Conservation (phyloP, 2,797 vertebrate species). For the Pangasius djambal region DNA sequence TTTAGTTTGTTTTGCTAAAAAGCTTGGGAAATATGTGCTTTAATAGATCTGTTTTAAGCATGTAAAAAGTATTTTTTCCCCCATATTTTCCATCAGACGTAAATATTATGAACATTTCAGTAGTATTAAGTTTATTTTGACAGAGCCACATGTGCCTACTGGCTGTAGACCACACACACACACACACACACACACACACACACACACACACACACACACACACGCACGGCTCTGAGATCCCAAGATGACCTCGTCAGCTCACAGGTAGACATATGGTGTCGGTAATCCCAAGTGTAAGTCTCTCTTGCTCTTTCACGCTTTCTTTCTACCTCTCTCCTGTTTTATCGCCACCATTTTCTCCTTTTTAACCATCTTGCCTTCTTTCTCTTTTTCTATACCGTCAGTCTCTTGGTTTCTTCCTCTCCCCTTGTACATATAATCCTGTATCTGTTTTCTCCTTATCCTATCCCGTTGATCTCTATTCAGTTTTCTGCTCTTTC, state of each 20-base stretch:
- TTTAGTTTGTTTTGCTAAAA: not conserved
- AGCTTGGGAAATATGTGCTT: not conserved
- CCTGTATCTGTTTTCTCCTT: not conserved
- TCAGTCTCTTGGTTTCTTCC: not conserved
- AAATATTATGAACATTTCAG: not conserved
- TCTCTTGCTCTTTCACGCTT: not conserved
- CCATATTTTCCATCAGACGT: too few relatives aligned
- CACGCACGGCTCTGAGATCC: not conserved
- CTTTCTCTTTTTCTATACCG: conserved; percentile 27
- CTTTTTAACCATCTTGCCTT: not conserved
- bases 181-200: not conserved
- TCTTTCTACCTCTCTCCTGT: not conserved
- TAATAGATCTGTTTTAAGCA: not conserved
- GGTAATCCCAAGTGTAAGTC: conserved; percentile 23
- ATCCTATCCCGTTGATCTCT: not conserved
- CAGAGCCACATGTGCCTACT: not conserved
- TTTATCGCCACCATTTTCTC: not conserved
- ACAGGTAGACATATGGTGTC: conserved; percentile 33
- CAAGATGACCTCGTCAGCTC: conserved; percentile 3
- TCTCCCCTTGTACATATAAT: not conserved
- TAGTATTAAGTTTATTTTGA: not conserved
- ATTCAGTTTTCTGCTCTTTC: not conserved
- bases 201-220: conserved; percentile 11
- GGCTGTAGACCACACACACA: not conserved
- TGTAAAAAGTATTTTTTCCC: too few relatives aligned